Evolutionary conservation across 2,888 invertebrate species (phyloP), one percentile per base, ranked within the genome.

Genomic region (Antheraea yamamai): DNA sequence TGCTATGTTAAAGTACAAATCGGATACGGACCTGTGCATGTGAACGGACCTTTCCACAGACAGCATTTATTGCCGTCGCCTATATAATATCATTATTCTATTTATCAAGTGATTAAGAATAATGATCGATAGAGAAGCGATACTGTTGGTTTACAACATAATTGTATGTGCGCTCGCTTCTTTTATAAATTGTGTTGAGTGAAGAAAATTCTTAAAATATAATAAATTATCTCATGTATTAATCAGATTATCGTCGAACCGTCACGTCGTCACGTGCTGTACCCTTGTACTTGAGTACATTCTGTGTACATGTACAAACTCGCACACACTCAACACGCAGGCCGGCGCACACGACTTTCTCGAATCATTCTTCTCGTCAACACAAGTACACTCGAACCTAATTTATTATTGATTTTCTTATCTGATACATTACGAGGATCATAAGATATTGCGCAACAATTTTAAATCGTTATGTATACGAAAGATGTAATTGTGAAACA

Each of bases 21-120:
- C 52, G 52, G 20, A 20, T n/a, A n/a, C 8, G 61, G n/a, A 10
- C 16, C 64, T 30, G 64, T 16, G 26, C 26, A 14, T 66, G 64
- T 66, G 64, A 66, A 66, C 64, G 18, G 64, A 66, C 64, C 30
- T 30, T 26, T 30, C 30, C 7, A 20, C 4, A 66, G 30, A 30
- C 26, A 30, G 26, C 30, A 66, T 66, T 26, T 66, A 14, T 16
- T 30, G 26, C 16, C 16, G 16, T 64, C 30, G 64, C 18, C 26
- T 66, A 10, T 2, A n/a, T n/a, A 1, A 66, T 26, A 66, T 1
- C 4, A 16, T 30, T 26, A 30, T 66, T 66, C 16, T 66, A 66
- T 30, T 61, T 66, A 66, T 66, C 26, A 66, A 66, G 64, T 30
- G 64, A 66, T 66, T 66, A 66, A 30, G 16, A 30, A 66, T 66